phyloP scores from a whole-genome alignment of 2,113 vertebrate genomes.

The Mustelus asterias region DNA sequence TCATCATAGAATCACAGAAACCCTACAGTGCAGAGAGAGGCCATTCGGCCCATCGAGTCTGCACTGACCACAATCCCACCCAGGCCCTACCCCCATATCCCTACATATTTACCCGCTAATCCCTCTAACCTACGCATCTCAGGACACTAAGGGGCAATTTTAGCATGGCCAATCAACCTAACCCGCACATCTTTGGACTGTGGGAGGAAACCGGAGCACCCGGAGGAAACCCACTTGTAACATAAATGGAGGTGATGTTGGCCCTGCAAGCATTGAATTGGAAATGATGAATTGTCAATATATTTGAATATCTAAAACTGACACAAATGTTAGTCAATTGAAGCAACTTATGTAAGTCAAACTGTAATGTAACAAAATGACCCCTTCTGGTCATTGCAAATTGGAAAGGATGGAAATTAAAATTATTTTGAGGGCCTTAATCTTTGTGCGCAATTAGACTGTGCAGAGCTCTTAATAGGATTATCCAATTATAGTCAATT shows the following conservation, averaged over 20 bases:
- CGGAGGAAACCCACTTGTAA: not conserved
- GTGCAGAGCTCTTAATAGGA: not conserved
- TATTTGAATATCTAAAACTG: not conserved
- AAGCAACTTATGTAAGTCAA: not conserved
- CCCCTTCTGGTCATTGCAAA: not conserved
- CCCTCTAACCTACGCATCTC: no score
- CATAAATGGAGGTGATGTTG: not conserved
- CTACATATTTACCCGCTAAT: no score
- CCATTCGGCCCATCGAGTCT: no score
- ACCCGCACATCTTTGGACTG: no score
- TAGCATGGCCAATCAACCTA: no score
- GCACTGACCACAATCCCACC: no score
- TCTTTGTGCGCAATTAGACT: not conserved
- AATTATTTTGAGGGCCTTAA: not conserved
- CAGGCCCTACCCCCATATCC: no score
- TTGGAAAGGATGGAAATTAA: not conserved
- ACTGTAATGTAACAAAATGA: not conserved
- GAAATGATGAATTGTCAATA: not conserved
- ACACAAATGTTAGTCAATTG: not conserved
- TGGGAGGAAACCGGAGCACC: no score
- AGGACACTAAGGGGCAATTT: no score
- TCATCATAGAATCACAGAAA: no score
- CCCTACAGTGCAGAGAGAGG: no score
- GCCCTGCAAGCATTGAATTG: not conserved
- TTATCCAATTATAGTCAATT: not conserved